Percentiles rank a stretch among this genome's conserved stretches.
Conservation (phyloP, 2,888 invertebrate species). For the Metopia argyrocephala region DNA sequence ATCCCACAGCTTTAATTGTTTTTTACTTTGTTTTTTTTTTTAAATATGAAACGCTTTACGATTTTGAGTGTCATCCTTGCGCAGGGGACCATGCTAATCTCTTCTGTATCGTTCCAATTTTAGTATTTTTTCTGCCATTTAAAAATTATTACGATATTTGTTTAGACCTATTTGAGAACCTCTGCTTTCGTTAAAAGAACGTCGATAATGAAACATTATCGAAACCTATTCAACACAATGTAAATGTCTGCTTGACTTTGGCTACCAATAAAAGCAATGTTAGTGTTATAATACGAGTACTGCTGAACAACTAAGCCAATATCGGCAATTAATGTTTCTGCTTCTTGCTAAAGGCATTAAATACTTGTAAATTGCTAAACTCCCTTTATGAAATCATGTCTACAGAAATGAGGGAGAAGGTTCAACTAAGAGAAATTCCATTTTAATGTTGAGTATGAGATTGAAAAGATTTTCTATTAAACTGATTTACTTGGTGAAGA, state of each 20-base stretch:
- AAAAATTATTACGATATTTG: too few species aligned
- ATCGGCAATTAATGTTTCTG: constrained; percentile 28
- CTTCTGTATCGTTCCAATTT: too few species aligned
- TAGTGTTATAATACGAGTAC: not conserved
- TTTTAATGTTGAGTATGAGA: not conserved
- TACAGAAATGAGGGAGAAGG: too few species aligned
- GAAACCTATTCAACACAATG: not conserved
- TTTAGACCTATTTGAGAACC: not conserved
- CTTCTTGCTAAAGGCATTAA: constrained; percentile 25
- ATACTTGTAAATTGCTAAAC: constrained; percentile 13
- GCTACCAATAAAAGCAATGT: not conserved
- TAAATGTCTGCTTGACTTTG: not conserved
- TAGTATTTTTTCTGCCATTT: too few species aligned
- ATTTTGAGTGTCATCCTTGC: too few species aligned
- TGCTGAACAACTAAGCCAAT: constrained; percentile 1
- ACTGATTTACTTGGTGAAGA: not conserved
- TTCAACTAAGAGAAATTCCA: too few species aligned
- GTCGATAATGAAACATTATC: constrained; percentile 8
- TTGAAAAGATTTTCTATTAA: not conserved
- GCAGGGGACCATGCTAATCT: too few species aligned
- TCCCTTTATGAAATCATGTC: too few species aligned
- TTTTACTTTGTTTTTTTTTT: too few species aligned
- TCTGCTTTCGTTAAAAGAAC: not conserved
- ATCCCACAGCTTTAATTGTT: too few species aligned
- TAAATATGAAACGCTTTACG: too few species aligned